Evolutionary conservation across 2,113 vertebrate species (phyloP).

Genomic region (Aix galericulata): DNA sequence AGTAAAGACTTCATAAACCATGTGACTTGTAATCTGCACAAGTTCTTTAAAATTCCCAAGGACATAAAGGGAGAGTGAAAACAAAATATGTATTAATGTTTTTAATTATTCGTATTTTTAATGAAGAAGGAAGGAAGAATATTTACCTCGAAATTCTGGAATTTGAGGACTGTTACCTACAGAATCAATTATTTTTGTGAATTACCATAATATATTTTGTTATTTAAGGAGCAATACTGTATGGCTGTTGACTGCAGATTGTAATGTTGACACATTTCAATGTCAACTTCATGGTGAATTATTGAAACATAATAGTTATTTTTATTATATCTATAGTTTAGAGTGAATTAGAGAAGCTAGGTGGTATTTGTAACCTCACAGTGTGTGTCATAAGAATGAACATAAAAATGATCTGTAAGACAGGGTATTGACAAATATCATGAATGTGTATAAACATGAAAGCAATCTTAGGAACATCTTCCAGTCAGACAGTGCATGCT

Average conservation of each 20-base stretch:
- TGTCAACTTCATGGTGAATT: not conserved
- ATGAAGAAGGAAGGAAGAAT: not conserved
- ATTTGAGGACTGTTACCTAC: not conserved
- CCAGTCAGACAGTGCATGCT: not conserved
- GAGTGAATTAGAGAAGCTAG: not conserved
- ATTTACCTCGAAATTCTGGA: not conserved
- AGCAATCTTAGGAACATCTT: not conserved
- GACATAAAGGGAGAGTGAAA: not conserved
- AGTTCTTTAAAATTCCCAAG: not conserved
- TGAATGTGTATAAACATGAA: not conserved
- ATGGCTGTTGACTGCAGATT: not conserved
- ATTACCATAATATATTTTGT: not conserved
- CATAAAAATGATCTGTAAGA: not conserved
- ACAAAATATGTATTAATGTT: not conserved
- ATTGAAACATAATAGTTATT: not conserved
- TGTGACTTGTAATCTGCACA: not conserved
- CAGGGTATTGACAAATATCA: not conserved
- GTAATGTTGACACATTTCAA: not conserved
- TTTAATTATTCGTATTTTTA: not conserved
- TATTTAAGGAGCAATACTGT: not conserved
- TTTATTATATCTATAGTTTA: not conserved
- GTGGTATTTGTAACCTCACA: not conserved
- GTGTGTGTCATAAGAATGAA: not conserved
- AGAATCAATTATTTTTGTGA: not conserved
- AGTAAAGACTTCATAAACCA: not conserved